Percentiles rank a stretch among this genome's conserved stretches.
Conservation (phyloP, 2,797 vertebrate genomes). For the Euthynnus affinis region DNA sequence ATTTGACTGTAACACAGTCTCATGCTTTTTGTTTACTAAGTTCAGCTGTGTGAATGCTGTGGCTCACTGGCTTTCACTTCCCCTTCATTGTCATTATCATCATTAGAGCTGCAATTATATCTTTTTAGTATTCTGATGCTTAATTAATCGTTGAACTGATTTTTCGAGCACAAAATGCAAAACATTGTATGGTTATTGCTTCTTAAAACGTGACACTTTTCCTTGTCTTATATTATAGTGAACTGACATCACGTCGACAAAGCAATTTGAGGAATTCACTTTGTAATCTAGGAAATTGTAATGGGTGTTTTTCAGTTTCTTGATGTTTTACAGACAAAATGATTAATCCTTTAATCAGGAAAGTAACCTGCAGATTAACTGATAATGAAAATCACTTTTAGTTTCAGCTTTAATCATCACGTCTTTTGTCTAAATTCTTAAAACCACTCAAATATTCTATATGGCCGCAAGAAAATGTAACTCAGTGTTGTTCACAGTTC, state of each 20-base stretch:
- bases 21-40: not conserved
- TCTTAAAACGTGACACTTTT: too few relatives aligned
- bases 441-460: not conserved
- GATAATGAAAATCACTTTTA: not conserved
- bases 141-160: too few relatives aligned
- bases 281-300: too few relatives aligned
- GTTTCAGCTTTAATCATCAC: not conserved
- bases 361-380: not conserved
- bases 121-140: too few relatives aligned
- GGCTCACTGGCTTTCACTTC: not conserved
- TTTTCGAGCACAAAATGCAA: not conserved
- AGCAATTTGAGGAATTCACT: not conserved
- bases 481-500: not conserved
- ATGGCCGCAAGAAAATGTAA: not conserved
- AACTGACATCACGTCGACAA: not conserved
- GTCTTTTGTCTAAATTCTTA: not conserved
- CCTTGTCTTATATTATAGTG: not conserved
- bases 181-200: too few relatives aligned
- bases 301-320: not conserved
- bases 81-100: not conserved
- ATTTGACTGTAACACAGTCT: not conserved
- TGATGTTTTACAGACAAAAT: too few relatives aligned
- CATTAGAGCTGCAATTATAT: not conserved
- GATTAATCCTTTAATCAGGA: too few relatives aligned
- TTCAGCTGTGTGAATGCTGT: not conserved